phyloP scores from a whole-genome alignment of 2,888 invertebrate genomes.

The Papilio elwesi region DNA sequence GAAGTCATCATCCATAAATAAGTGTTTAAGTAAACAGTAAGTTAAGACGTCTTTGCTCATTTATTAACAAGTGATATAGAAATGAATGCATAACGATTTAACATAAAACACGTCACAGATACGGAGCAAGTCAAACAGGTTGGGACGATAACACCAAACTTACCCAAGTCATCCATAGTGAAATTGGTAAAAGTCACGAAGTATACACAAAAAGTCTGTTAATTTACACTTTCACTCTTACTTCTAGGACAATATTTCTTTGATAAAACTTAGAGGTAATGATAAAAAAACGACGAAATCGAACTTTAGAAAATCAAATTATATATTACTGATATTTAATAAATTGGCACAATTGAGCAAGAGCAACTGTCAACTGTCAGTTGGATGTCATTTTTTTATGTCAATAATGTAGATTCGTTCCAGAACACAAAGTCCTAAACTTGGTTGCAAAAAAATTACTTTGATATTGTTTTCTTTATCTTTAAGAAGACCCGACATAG shows the following conservation, averaged over 20 bases:
- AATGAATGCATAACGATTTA: conserved; percentile 46
- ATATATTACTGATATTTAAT: conserved; percentile 47
- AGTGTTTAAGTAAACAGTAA: conserved; percentile 24
- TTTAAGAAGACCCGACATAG: background rate
- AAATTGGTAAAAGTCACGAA: conserved; percentile 42
- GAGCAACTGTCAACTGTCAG: conserved; percentile 53
- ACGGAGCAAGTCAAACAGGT: conserved; percentile 72
- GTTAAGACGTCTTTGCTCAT: conserved; percentile 3
- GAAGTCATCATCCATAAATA: conserved; percentile 35
- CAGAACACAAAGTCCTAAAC: background rate
- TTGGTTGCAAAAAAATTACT: background rate
- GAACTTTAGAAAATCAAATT: conserved; percentile 17
- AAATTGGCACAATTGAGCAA: conserved; percentile 55
- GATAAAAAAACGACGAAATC: conserved; percentile 22
- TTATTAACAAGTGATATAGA: conserved; percentile 17
- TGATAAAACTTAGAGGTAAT: conserved; percentile 39
- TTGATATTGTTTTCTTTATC: background rate
- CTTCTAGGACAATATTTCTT: conserved; percentile 1
- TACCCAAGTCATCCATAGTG: conserved; percentile 80
- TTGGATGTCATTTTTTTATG: conserved; percentile 15
- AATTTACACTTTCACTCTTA: conserved; percentile 42
- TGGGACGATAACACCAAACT: conserved; percentile 74
- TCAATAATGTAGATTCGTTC: conserved; percentile 25
- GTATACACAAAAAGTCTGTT: conserved; percentile 37
- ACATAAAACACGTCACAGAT: conserved; percentile 72